phyloP scores from a whole-genome alignment of 2,113 vertebrate genomes.

The Murina feae region DNA sequence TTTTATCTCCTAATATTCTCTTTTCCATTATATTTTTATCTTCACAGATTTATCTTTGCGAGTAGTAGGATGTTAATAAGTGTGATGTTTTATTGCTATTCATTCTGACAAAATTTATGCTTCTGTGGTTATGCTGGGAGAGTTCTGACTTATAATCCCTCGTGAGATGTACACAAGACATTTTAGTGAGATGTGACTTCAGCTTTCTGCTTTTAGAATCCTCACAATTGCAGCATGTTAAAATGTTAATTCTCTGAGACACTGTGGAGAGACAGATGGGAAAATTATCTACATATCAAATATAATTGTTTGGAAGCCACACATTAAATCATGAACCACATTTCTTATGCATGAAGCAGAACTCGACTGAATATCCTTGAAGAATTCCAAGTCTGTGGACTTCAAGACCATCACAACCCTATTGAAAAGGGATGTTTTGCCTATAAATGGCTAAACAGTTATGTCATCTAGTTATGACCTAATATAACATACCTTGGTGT shows the following conservation, averaged over 20 bases:
- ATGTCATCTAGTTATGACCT: neutral
- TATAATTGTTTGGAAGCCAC: constrained; percentile 60
- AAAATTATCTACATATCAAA: constrained; percentile 45
- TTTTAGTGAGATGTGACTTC: constrained; percentile 41
- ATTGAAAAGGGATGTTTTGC: neutral
- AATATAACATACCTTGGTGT: neutral
- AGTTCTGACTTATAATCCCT: neutral
- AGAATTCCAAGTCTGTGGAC: neutral
- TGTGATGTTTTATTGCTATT: neutral
- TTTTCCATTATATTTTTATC: neutral
- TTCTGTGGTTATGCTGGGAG: neutral
- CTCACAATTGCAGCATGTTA: neutral
- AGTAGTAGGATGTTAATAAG: neutral
- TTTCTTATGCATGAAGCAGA: constrained; percentile 32
- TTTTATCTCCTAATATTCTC: neutral
- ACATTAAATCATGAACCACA: constrained; percentile 19
- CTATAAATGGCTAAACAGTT: neutral
- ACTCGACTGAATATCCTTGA: neutral
- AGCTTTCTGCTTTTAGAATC: constrained; percentile 47
- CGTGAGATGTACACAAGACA: neutral
- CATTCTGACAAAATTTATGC: neutral
- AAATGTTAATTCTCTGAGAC: constrained; percentile 58
- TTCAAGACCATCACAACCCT: neutral
- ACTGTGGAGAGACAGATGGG: constrained; percentile 50
- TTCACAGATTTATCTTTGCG: constrained; percentile 9